Conservation (phyloP, 2,797 vertebrate species). For the Oceanodroma leucorhoa region DNA sequence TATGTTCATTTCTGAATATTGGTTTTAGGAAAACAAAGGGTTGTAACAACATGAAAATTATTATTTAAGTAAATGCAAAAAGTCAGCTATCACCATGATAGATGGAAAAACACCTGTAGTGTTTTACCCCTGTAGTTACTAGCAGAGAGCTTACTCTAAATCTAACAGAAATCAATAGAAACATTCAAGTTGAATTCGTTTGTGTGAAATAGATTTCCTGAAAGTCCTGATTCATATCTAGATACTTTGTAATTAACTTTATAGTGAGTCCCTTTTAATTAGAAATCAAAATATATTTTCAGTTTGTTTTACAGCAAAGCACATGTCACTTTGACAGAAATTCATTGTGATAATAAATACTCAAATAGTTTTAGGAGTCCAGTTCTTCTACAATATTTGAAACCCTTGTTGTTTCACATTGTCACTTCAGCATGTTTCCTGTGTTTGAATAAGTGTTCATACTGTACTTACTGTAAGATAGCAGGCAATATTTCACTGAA, state of each 20-base stretch:
- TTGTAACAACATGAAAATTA: background rate
- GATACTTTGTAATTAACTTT: background rate
- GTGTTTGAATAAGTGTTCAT: background rate
- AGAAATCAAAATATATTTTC: slow-evolving; percentile 12
- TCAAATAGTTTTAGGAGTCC: background rate
- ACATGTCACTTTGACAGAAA: background rate
- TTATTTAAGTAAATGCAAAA: background rate
- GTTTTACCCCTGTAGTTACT: background rate
- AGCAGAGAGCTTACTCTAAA: background rate
- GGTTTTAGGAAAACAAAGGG: background rate
- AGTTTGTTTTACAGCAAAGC: background rate
- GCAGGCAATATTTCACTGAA: background rate
- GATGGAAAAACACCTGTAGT: background rate
- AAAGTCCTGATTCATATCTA: background rate
- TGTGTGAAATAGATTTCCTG: background rate
- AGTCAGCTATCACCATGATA: background rate
- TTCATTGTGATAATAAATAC: background rate
- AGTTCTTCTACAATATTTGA: background rate
- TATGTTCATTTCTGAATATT: background rate
- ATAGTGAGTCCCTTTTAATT: background rate
- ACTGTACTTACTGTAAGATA: background rate
- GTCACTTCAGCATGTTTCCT: background rate
- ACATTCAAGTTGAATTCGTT: background rate
- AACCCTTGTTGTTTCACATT: background rate
- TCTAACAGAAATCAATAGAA: background rate